Evolutionary conservation across 2,888 invertebrate genomes (phyloP), one percentile per base, ranked within the genome.

Genomic region (Teleogryllus oceanicus): DNA sequence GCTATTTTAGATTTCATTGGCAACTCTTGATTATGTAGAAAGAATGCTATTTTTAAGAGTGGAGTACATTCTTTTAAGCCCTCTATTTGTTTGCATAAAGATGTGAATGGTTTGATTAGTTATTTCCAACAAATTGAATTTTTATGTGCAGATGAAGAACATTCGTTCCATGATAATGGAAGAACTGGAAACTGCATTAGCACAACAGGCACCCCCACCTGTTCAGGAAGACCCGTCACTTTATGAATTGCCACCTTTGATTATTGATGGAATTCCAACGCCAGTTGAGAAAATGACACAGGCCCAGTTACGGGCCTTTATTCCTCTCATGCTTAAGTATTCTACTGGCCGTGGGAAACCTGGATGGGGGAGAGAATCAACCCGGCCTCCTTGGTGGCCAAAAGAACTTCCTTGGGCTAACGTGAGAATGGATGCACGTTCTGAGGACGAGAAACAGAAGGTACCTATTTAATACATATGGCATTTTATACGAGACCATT

Each of bases 231-330:
- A 96, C 89, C 96, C 97, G 8, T 94, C 95, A 83, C 90, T 98
- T 80, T 97, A 98, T 88, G 98, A 98, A 89, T 89, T 98, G 87
- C 98, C 98, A 82, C 97, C 97, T 77, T 90, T 98, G 83, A 96
- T 97, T 85, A 96, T 98, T 85, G 98, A 98, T 88, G 98, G 98
- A 83, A 98, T 98, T 87, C 98, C 98, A 83, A 98, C 98, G 82
- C 97, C 98, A 20, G 97, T 98, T 1, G 98, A 98, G 89, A 98
- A 98, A 91, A 98, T 98, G 98, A 98, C 98, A 75, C 97, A 98
- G 90, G 98, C 98, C 80, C 98, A 98, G 88, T 89, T 98, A 82
- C 89, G 98, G 85, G 97, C 97, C 81, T 98, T 98, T 88, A 98
- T 98, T 85, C 98, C 98, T 83, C 91, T 98, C 84, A 98, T 98